Conservation (phyloP, 2,797 vertebrate species). For the Rhynchonycteris naso region DNA sequence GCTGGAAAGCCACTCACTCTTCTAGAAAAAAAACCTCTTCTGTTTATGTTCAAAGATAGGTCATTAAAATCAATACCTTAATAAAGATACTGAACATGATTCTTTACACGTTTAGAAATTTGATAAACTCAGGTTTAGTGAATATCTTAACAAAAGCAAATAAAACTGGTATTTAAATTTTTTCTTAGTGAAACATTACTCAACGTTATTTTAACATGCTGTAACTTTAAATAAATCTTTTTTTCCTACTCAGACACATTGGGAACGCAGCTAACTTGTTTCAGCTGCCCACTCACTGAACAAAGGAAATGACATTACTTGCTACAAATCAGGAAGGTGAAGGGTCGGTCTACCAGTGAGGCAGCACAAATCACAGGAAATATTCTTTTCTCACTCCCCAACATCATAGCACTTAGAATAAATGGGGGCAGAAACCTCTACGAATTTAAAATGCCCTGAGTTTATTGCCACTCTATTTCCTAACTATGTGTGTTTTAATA, state of each 20-base stretch:
- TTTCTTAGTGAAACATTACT: constrained; percentile 58
- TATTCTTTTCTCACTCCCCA: background rate
- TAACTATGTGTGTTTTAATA: background rate
- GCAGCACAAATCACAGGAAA: background rate
- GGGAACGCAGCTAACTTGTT: constrained; percentile 65
- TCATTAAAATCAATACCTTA: constrained; percentile 8
- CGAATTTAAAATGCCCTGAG: background rate
- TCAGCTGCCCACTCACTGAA: background rate
- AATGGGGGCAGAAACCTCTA: background rate
- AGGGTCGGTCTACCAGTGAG: background rate
- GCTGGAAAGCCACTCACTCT: background rate
- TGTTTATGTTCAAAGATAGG: background rate
- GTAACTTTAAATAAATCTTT: constrained; percentile 64
- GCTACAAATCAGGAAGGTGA: constrained; percentile 27
- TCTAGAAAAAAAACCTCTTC: constrained; percentile 36
- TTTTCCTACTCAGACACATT: constrained; percentile 50
- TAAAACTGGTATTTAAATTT: constrained; percentile 61
- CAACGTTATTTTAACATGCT: constrained; percentile 47
- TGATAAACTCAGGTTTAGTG: constrained; percentile 58
- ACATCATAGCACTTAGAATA: background rate
- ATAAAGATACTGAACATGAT: constrained; percentile 45
- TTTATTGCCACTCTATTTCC: background rate
- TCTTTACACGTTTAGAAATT: constrained; percentile 56
- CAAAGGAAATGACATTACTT: background rate
- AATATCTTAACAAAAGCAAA: constrained; percentile 58